These are phyloP conservation scores for Spongia lamella DNA, from an alignment of 37 sponge, comb jelly and placozoan genomes.

Conservation along the genomic window DNA sequence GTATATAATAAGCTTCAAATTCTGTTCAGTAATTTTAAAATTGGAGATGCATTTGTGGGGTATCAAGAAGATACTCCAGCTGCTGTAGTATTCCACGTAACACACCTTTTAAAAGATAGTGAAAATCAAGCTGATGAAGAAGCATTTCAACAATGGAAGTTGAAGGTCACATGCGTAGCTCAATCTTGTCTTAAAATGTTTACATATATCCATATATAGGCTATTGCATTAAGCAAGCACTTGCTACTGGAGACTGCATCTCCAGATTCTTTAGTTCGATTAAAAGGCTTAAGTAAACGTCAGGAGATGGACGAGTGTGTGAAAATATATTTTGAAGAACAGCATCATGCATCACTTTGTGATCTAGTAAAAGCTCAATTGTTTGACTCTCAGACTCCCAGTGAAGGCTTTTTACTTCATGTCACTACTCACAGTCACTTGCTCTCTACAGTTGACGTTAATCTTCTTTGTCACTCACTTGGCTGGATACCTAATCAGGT, in stretches of 20 bases:
- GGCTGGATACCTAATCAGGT: background rate
- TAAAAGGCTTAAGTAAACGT: too few relatives aligned
- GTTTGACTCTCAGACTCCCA: too few relatives aligned
- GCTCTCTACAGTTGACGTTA: constrained; percentile 42
- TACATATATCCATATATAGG: background rate
- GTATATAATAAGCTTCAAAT: background rate
- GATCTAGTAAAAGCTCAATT: too few relatives aligned
- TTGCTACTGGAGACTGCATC: constrained; percentile 21
- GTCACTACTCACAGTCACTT: constrained; percentile 83
- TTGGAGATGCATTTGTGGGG: constrained; percentile 46
- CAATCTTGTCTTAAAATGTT: background rate
- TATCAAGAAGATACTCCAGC: constrained; percentile 49
- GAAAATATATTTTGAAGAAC: constrained; percentile 43
- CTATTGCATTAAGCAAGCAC: constrained; percentile 2
- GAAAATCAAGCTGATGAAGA: background rate
- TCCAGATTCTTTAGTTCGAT: constrained; percentile 48
- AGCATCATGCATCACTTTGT: too few relatives aligned
- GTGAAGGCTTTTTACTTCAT: constrained; percentile 34
- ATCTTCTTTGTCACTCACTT: constrained; percentile 6
- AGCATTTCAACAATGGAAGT: too few relatives aligned
- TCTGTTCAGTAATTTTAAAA: background rate
- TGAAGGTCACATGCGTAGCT: background rate
- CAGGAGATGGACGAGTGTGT: too few relatives aligned
- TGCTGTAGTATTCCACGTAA: constrained; percentile 42
- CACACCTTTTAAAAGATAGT: background rate